These are phyloP conservation scores for Triplophysa yarkandensis DNA, from an alignment of 2,797 vertebrate species.

Conservation along the genomic window DNA sequence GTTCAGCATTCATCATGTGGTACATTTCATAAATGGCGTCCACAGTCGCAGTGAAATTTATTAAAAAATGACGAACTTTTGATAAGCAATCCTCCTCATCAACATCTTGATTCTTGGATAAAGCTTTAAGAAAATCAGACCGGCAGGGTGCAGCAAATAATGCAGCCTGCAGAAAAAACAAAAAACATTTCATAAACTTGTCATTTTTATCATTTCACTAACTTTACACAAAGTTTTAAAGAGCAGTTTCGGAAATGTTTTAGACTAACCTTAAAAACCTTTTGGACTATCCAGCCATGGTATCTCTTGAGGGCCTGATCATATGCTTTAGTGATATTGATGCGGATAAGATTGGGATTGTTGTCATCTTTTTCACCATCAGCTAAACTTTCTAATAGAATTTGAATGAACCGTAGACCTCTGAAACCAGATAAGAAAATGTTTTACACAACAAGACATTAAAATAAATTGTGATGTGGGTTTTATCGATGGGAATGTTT, in stretches of 20 bases:
- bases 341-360: slow-evolving; percentile 88
- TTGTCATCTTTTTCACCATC: slow-evolving; percentile 89
- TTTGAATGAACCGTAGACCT: slow-evolving; percentile 92
- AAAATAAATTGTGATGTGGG: neutral
- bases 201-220: neutral
- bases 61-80: slow-evolving; percentile 85
- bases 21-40: slow-evolving; percentile 95
- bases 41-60: slow-evolving; percentile 83
- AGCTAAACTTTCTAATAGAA: slow-evolving; percentile 91
- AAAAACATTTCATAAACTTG: neutral
- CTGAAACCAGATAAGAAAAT: slow-evolving; percentile 66
- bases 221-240: neutral
- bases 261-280: slow-evolving; percentile 84
- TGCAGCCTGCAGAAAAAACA: slow-evolving; percentile 74
- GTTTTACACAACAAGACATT: neutral
- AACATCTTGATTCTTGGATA: slow-evolving; percentile 89
- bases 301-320: slow-evolving; percentile 90
- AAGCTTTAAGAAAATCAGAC: slow-evolving; percentile 89
- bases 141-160: slow-evolving; percentile 87
- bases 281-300: slow-evolving; percentile 92
- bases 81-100: slow-evolving; percentile 88
- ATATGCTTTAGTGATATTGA: slow-evolving; percentile 92
- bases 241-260: neutral
- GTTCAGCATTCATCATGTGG: slow-evolving; percentile 84
- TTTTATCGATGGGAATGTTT: neutral